Evolutionary conservation across 2,888 invertebrate genomes (phyloP).

Genomic region (Pristionchus mayeri): DNA sequence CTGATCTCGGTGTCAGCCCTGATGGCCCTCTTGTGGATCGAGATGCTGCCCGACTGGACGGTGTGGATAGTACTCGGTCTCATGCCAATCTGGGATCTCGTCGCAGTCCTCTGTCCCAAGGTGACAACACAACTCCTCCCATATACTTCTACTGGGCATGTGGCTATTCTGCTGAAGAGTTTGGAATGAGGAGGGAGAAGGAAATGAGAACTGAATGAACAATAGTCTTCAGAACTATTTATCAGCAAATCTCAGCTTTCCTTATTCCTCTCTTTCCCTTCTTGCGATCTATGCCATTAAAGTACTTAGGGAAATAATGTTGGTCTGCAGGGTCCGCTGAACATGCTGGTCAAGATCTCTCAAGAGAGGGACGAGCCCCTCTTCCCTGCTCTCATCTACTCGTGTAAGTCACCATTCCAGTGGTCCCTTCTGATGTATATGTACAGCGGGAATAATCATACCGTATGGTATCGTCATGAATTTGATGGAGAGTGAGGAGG

Average conservation of each 20-base stretch:
- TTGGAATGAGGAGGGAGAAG: no score
- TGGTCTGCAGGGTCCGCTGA: slow-evolving; percentile 86
- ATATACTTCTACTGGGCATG: no score
- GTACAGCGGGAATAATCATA: slow-evolving; percentile 68
- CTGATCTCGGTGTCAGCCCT: slow-evolving; percentile 96
- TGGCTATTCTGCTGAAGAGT: no score
- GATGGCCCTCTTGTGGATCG: slow-evolving; percentile 98
- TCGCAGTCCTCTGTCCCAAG: slow-evolving; percentile 94
- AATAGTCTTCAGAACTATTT: background rate
- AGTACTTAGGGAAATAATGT: background rate
- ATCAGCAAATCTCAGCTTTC: no score
- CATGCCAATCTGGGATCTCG: slow-evolving; percentile 97
- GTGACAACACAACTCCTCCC: no score
- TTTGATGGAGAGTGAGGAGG: background rate
- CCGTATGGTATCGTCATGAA: slow-evolving; percentile 54
- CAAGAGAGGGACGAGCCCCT: slow-evolving; percentile 98
- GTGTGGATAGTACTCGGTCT: slow-evolving; percentile 96
- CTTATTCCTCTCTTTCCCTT: no score
- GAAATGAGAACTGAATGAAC: no score
- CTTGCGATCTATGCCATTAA: no score
- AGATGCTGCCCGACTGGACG: slow-evolving; percentile 98
- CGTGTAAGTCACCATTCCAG: slow-evolving; percentile 77
- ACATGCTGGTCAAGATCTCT: slow-evolving; percentile 97
- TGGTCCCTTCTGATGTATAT: background rate
- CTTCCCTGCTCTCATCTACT: slow-evolving; percentile 95